Evolutionary conservation across 1,140 invertebrate species (phyloP).

Genomic region (Melipona quadrifasciata): DNA sequence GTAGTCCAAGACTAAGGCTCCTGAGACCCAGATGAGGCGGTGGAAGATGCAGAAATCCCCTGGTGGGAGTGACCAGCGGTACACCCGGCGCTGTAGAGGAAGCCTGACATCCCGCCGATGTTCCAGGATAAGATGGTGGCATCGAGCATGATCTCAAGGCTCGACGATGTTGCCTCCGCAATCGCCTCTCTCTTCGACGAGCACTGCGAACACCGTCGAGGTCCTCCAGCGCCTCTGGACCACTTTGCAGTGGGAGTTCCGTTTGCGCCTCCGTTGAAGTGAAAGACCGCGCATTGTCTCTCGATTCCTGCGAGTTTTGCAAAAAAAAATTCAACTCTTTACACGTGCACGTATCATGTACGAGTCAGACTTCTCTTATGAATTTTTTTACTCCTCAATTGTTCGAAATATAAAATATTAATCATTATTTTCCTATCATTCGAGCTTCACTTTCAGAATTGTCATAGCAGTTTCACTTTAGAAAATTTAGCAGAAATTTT

Average conservation of each 20-base stretch:
- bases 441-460: neutral
- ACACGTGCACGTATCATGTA: too few relatives aligned
- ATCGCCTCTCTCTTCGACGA: conserved; percentile 75
- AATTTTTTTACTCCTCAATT: neutral
- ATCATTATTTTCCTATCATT: neutral
- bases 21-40: conserved; percentile 79
- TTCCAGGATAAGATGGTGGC: conserved; percentile 75
- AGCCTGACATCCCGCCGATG: conserved; percentile 46
- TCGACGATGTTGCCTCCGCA: conserved; percentile 74
- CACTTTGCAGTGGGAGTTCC: conserved; percentile 66
- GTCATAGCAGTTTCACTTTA: neutral
- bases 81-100: conserved; percentile 62
- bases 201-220: conserved; percentile 69
- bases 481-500: too few relatives aligned
- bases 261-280: conserved; percentile 80
- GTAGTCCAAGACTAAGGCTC: conserved; percentile 79
- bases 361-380: too few relatives aligned
- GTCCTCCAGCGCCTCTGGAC: conserved; percentile 44
- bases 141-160: conserved; percentile 70
- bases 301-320: conserved; percentile 28
- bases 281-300: conserved; percentile 68
- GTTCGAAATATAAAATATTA: neutral
- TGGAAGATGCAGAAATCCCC: conserved; percentile 77
- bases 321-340: neutral
- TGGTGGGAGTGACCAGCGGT: conserved; percentile 71